Evolutionary conservation across 53 echinoderm and acorn worm species (phyloP), one percentile per base, ranked within the genome.

Genomic region (Echinarachnius parma): DNA sequence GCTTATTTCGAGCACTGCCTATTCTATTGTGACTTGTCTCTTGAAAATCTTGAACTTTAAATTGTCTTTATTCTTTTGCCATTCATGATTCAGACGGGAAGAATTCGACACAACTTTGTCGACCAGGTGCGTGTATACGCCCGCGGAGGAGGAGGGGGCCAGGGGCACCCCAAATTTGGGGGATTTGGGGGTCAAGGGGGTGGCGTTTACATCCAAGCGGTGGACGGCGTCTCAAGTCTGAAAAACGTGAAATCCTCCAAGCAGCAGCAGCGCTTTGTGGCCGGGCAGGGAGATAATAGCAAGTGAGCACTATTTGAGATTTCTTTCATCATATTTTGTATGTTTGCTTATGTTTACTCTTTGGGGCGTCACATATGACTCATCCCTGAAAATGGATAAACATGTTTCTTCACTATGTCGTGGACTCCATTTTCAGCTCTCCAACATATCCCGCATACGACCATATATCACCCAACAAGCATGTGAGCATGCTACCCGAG

Each of bases 121-220:
- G 93, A 93, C 62, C 80, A 86, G 28, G 69, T 91, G 29, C 60
- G 91, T 9, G 80, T 95, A 60, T 87, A 82, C 60, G 85, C 78
- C 13, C 75, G 76, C 29, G 96, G 96, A 18, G 91, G 91, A 11
- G 64, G 82, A 13, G 96, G 96, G 26, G 96, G 96, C 5, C 90
- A 90, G 65, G 95, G 96, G 0, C 69, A 77, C 16, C 96, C 96
- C 26, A 65, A 59, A 19, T 79, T 67, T 80, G 96, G 96, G 35
- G 96, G 96, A 3, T 74, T 78, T 25, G 96, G 96, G 34, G 96
- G 96, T 50, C 59, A 67, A 20, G 96, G 96, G 16, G 98, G 98
- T 9, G 76, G 86, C 31, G 78, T 98, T 5, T 86, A 79, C 37
- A 62, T 98, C 1, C 48, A 87, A 56, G 75, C 92, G 19, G 59